Percentiles rank a stretch among this genome's conserved stretches.
These are phyloP conservation scores for Melitaea athalia DNA, from an alignment of 2,888 invertebrate genomes.

Conservation along the genomic window DNA sequence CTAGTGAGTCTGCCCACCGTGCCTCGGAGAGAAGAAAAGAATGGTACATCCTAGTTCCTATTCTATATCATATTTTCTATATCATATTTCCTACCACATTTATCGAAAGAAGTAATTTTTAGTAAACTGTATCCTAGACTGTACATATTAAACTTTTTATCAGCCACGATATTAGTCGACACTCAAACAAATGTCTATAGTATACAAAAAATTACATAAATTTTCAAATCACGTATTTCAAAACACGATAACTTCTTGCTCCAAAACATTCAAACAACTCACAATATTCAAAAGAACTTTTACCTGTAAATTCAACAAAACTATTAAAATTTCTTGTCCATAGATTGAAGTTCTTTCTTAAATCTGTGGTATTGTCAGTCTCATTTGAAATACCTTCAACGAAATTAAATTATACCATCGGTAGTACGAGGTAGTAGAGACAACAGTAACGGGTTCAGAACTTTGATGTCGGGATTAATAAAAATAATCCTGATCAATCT, in stretches of 20 bases:
- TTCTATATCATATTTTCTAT: too few relatives aligned
- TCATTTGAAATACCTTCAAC: slow-evolving; percentile 21
- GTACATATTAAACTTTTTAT: too few relatives aligned
- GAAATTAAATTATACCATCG: slow-evolving; percentile 21
- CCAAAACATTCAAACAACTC: background rate
- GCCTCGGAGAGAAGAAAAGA: too few relatives aligned
- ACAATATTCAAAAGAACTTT: background rate
- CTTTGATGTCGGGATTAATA: background rate
- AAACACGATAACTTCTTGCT: background rate
- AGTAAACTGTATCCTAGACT: too few relatives aligned
- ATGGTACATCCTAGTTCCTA: too few relatives aligned
- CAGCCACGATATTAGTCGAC: too few relatives aligned
- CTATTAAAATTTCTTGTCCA: slow-evolving; percentile 15
- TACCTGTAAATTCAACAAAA: slow-evolving; percentile 20
- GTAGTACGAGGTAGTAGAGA: slow-evolving; percentile 1
- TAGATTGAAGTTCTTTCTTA: too few relatives aligned
- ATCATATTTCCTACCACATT: too few relatives aligned
- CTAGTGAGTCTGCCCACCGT: too few relatives aligned
- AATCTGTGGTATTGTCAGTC: slow-evolving; percentile 12
- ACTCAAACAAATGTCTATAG: background rate
- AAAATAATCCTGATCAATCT: too few relatives aligned
- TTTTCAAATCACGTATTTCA: background rate
- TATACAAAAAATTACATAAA: background rate
- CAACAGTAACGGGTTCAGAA: background rate
- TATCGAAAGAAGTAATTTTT: too few relatives aligned